These are phyloP conservation scores for Himalopsyche phryganea DNA, from an alignment of 1,140 invertebrate genomes.

Conservation along the genomic window DNA sequence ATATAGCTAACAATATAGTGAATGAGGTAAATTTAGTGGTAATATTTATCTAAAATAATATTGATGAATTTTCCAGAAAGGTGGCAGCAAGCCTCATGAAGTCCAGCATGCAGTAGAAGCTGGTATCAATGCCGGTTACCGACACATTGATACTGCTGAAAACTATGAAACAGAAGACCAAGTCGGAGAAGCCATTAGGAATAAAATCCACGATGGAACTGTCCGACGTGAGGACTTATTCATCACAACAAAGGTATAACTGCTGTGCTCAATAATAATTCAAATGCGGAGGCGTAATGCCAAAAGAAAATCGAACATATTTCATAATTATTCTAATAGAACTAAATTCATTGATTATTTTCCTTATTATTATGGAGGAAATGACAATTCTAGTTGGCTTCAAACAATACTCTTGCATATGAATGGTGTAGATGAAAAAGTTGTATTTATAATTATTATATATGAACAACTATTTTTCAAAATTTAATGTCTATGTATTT, in stretches of 20 bases:
- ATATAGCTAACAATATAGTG: no score
- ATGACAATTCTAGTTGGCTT: not conserved
- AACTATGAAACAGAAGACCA: constrained; percentile 77
- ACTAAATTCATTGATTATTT: not conserved
- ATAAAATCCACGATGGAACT: constrained; percentile 66
- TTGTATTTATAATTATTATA: no score
- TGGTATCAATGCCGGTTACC: constrained; percentile 67
- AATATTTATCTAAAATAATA: no score
- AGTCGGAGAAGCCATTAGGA: constrained; percentile 72
- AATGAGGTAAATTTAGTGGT: no score
- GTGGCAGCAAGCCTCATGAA: constrained; percentile 10
- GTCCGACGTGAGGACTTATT: constrained; percentile 70
- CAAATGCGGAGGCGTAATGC: not conserved
- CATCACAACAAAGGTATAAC: constrained; percentile 60
- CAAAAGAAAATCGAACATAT: not conserved
- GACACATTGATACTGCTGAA: constrained; percentile 67
- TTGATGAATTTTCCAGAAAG: constrained; percentile 11
- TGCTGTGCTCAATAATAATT: not conserved
- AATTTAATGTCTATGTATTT: no score
- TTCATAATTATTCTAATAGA: not conserved
- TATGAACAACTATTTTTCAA: no score
- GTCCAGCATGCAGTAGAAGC: constrained; percentile 59
- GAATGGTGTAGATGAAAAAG: not conserved
- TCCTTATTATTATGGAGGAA: not conserved
- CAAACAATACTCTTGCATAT: not conserved